Percentiles rank a stretch among this genome's conserved stretches.
phyloP scores from a whole-genome alignment of 2,113 vertebrate genomes.

The Pelecanus crispus region DNA sequence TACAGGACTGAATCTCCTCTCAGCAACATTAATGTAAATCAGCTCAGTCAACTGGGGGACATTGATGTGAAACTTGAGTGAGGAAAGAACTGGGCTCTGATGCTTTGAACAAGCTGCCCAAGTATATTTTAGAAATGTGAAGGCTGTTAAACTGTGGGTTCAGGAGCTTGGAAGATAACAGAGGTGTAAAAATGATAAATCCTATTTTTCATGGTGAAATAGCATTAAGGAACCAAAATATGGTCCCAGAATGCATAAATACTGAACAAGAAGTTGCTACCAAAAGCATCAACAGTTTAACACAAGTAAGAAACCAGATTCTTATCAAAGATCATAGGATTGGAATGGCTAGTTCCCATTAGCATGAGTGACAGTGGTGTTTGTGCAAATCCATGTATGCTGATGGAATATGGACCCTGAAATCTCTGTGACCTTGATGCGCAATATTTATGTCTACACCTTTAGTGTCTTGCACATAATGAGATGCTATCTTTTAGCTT shows the following conservation, averaged over 20 bases:
- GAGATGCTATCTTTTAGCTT: slow-evolving; percentile 50
- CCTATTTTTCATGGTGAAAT: not conserved
- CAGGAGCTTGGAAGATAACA: not conserved
- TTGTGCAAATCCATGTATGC: slow-evolving; percentile 37
- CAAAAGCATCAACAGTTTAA: not conserved
- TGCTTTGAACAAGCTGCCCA: not conserved
- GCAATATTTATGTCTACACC: slow-evolving; percentile 27
- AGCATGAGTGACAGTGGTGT: not conserved
- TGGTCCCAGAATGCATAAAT: not conserved
- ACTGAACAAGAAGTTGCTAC: not conserved
- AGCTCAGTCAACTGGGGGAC: not conserved
- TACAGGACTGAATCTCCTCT: not conserved
- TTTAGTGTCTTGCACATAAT: slow-evolving; percentile 34
- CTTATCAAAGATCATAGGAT: not conserved
- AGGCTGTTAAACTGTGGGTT: not conserved
- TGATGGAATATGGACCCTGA: slow-evolving; percentile 29
- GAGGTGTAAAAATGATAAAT: not conserved
- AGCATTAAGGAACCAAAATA: not conserved
- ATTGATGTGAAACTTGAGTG: not conserved
- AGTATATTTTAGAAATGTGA: not conserved
- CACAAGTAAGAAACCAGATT: not conserved
- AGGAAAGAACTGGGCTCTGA: not conserved
- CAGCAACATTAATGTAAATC: not conserved
- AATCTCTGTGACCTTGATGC: slow-evolving; percentile 59
- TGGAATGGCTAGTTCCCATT: not conserved